These are phyloP conservation scores for Bufotes viridis DNA, from an alignment of 2,797 vertebrate species.

Conservation along the genomic window DNA sequence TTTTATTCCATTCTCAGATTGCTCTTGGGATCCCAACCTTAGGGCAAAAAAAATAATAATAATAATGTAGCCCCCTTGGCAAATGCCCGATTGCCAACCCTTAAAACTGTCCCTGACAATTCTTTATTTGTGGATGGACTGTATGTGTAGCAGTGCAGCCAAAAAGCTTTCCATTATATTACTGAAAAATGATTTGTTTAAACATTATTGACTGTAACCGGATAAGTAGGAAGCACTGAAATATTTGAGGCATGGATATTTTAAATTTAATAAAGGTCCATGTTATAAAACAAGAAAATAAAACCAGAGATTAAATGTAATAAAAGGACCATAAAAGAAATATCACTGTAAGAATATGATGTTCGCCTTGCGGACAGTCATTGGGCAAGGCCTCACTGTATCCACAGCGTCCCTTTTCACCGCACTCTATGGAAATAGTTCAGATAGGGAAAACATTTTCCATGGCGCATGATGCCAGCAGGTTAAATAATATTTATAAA, in stretches of 20 bases:
- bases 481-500: slow-evolving; percentile 40
- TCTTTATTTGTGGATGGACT: too few relatives aligned
- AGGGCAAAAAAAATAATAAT: too few relatives aligned
- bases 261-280: neutral
- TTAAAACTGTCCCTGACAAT: too few relatives aligned
- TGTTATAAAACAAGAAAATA: neutral
- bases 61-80: too few relatives aligned
- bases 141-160: too few relatives aligned
- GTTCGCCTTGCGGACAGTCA: neutral
- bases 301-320: slow-evolving; percentile 10
- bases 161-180: too few relatives aligned
- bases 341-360: neutral
- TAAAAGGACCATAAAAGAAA: neutral
- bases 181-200: too few relatives aligned
- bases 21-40: too few relatives aligned
- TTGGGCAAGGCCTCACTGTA: neutral
- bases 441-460: slow-evolving; percentile 11
- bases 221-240: too few relatives aligned
- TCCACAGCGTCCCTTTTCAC: neutral
- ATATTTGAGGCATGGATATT: neutral
- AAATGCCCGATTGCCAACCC: too few relatives aligned
- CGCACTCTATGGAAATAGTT: slow-evolving; percentile 31
- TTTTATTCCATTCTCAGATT: too few relatives aligned
- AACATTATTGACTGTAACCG: too few relatives aligned
- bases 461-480: neutral